Percentiles rank a stretch among this genome's conserved stretches.
phyloP scores from a whole-genome alignment of 2,113 vertebrate genomes.

The Buteo buteo region DNA sequence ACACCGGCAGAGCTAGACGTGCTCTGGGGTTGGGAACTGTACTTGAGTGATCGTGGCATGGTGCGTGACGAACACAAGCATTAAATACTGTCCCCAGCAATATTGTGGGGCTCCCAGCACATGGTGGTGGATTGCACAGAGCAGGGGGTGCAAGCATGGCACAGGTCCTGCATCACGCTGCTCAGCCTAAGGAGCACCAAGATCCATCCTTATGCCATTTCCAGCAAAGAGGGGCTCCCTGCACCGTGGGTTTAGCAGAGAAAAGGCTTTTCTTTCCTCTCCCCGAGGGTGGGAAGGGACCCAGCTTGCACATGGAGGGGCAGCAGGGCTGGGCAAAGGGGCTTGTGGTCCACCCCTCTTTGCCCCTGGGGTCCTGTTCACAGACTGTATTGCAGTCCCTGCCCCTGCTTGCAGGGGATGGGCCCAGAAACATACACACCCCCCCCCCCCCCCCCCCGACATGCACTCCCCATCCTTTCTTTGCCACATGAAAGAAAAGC shows the following conservation, averaged over 20 bases:
- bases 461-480: background rate
- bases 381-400: background rate
- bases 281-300: background rate
- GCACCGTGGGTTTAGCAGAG: rapidly evolving
- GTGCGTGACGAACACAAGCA: background rate
- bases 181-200: background rate
- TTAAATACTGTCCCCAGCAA: background rate
- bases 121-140: background rate
- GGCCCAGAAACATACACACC: background rate
- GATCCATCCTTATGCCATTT: background rate
- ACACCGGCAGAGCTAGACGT: background rate
- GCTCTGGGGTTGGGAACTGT: background rate
- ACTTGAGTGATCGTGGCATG: rapidly evolving
- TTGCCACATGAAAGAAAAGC: constrained; percentile 11
- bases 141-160: rapidly evolving
- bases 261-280: background rate
- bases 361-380: background rate
- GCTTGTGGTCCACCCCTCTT: background rate
- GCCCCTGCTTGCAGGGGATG: background rate
- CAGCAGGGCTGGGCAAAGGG: background rate
- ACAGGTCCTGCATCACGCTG: background rate
- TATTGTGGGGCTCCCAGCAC: rapidly evolving
- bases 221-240: background rate
- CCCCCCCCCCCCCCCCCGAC: too few species aligned
- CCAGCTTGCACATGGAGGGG: background rate